Evolutionary conservation across 1,140 invertebrate species (phyloP).

Genomic region (Caerostris extrusa): DNA sequence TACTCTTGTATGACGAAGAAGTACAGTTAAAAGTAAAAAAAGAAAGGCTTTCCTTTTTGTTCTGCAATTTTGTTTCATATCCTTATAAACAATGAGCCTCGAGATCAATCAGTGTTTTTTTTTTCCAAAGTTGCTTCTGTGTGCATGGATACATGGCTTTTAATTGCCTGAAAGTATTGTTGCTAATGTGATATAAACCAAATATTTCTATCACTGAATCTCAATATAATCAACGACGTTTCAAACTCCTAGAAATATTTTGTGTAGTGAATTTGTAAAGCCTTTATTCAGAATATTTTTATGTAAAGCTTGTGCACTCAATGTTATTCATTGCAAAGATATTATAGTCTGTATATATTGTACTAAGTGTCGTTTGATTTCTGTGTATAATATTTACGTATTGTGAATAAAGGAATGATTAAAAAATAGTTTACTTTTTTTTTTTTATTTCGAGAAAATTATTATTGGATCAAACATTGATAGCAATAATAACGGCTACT

Average conservation of each 20-base stretch:
- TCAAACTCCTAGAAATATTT: slow-evolving; percentile 52
- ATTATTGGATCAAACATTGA: no score
- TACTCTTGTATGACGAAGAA: no score
- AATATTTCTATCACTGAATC: slow-evolving; percentile 7
- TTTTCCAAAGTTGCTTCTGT: not conserved
- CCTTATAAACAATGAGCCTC: no score
- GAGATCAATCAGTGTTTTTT: not conserved
- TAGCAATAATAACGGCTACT: no score
- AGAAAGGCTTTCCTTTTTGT: no score
- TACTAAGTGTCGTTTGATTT: not conserved
- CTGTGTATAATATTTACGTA: slow-evolving; percentile 4
- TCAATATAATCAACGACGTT: slow-evolving; percentile 59
- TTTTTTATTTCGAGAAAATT: no score
- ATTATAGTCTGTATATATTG: not conserved
- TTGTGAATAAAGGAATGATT: not conserved
- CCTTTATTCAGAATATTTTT: slow-evolving; percentile 65
- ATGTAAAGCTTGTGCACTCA: slow-evolving; percentile 44
- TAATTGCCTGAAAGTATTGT: not conserved
- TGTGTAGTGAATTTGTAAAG: slow-evolving; percentile 55
- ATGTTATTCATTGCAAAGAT: slow-evolving; percentile 4
- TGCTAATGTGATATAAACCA: slow-evolving; percentile 37
- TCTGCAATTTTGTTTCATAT: no score
- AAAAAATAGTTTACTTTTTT: not conserved
- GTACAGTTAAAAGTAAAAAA: no score
- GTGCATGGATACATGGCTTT: not conserved